Evolutionary conservation across 2,113 vertebrate genomes (phyloP).

Genomic region (Australoheros scitulus): DNA sequence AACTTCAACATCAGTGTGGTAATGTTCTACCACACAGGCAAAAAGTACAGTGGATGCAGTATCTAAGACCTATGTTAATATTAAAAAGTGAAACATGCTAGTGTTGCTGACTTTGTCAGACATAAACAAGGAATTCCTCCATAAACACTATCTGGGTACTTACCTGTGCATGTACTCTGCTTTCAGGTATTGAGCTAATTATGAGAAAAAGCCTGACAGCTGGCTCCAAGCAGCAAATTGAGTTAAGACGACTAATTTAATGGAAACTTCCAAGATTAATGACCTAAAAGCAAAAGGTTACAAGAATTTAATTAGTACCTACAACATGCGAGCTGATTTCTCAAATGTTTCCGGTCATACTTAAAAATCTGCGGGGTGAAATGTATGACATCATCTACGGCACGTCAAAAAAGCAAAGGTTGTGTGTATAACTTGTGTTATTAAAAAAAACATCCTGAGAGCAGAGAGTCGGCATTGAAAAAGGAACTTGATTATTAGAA

Average conservation of each 20-base stretch:
- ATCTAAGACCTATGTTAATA: neutral
- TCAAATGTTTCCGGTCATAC: neutral
- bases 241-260: neutral
- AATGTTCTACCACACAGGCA: neutral
- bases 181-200: neutral
- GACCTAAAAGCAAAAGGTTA: neutral
- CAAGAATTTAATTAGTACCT: neutral
- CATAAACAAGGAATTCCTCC: rapidly evolving
- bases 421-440: neutral
- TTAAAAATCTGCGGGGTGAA: neutral
- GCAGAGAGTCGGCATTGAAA: neutral
- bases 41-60: neutral
- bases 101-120: neutral
- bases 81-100: neutral
- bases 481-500: neutral
- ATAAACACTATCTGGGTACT: neutral
- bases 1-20: too few species aligned
- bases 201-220: neutral
- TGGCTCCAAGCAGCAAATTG: neutral
- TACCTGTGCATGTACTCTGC: neutral
- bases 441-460: neutral
- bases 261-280: neutral
- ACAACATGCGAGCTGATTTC: neutral
- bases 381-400: too few species aligned
- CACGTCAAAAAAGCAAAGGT: neutral